Evolutionary conservation across 2,888 invertebrate species (phyloP).

Genomic region (Zhengitettix transpicula): DNA sequence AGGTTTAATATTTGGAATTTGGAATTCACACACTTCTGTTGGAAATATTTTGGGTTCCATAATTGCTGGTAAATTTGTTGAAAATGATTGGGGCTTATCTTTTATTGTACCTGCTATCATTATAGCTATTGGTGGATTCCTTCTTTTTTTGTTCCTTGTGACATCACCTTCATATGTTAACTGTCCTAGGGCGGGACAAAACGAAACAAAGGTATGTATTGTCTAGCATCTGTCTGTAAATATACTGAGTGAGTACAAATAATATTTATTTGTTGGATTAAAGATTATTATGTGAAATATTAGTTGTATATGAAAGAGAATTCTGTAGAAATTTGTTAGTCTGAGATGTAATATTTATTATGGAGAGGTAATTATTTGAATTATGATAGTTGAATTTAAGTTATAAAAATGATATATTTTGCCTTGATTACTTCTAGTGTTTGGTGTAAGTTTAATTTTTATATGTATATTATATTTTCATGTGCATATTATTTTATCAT

Average conservation of each 20-base stretch:
- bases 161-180: conserved; percentile 69
- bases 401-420: no score
- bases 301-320: background rate
- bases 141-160: conserved; percentile 69
- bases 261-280: conserved; percentile 1
- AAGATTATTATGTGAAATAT: background rate
- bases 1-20: conserved; percentile 79
- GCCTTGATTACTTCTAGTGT: no score
- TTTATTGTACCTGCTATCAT: conserved; percentile 82
- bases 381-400: no score
- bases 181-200: conserved; percentile 27
- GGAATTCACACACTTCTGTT: conserved; percentile 94
- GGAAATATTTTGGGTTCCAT: conserved; percentile 87
- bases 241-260: conserved; percentile 18
- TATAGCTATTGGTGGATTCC: conserved; percentile 50
- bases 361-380: no score
- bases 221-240: conserved; percentile 1
- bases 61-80: conserved; percentile 77
- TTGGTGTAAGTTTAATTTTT: no score
- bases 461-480: no score
- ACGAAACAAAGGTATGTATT: conserved; percentile 3
- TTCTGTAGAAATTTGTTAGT: no score
- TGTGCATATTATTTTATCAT: no score
- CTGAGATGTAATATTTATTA: no score
- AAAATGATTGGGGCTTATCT: conserved; percentile 75